Conservation (phyloP, 2,113 vertebrate species). For the Ploceus nigricollis region DNA sequence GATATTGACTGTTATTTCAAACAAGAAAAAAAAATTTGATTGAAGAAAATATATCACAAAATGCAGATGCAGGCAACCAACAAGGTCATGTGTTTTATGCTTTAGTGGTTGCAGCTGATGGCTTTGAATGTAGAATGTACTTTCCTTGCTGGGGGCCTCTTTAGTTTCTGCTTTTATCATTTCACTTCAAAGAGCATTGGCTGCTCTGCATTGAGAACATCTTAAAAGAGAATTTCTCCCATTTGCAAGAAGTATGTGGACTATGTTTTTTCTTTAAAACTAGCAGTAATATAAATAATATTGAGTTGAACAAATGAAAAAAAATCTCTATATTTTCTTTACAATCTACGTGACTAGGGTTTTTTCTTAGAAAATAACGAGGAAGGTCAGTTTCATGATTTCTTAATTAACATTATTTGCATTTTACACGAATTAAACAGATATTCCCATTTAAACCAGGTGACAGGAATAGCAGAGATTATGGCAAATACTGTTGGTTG, state of each 20-base stretch:
- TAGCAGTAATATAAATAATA: neutral
- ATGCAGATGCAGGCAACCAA: neutral
- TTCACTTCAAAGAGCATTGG: constrained; percentile 5
- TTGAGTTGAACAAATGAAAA: neutral
- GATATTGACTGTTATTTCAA: neutral
- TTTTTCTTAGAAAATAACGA: neutral
- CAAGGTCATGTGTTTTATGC: neutral
- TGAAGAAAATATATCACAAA: neutral
- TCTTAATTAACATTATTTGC: neutral
- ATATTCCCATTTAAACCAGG: neutral
- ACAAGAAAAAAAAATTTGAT: neutral
- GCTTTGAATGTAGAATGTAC: neutral
- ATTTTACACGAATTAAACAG: neutral
- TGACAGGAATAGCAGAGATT: neutral
- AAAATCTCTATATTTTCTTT: neutral
- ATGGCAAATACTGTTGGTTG: neutral
- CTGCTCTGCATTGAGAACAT: neutral
- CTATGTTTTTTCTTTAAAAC: neutral
- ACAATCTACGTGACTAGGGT: neutral
- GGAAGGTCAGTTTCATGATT: neutral
- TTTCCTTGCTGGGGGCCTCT: neutral
- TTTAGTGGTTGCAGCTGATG: neutral
- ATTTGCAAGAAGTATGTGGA: neutral
- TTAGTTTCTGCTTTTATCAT: neutral
- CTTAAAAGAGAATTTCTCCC: neutral